A percentile compares a stretch with the other conserved stretches of the same genome.
These are phyloP conservation scores for Microcaecilia unicolor DNA, from an alignment of 2,797 vertebrate species.

Conservation along the genomic window DNA sequence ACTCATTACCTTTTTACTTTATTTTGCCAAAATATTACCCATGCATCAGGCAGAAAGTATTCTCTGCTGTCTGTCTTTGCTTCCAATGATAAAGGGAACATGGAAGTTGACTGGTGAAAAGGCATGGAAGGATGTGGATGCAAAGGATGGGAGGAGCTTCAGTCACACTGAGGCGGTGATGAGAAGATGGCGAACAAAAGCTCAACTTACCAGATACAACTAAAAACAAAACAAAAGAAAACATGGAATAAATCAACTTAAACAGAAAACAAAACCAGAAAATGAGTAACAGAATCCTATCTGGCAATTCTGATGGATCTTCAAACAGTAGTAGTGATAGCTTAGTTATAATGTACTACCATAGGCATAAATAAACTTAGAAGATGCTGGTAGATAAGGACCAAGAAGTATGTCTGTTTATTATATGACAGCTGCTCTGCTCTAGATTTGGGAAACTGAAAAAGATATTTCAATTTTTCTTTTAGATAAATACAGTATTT, in stretches of 20 bases:
- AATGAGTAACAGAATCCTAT: constrained; percentile 18
- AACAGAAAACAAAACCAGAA: constrained; percentile 55
- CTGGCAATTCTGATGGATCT: too few species aligned
- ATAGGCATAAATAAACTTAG: too few species aligned
- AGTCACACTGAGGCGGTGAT: constrained; percentile 83
- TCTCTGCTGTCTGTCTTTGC: constrained; percentile 74
- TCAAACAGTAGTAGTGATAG: too few species aligned
- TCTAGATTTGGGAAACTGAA: too few species aligned
- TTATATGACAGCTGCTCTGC: too few species aligned
- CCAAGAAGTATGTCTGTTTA: too few species aligned
- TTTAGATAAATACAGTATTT: too few species aligned
- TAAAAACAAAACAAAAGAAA: constrained; percentile 84
- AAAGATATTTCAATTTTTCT: too few species aligned
- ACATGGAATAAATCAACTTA: constrained; percentile 71
- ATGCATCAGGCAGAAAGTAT: constrained; percentile 63
- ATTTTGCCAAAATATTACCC: constrained; percentile 75
- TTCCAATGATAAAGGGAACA: constrained; percentile 83
- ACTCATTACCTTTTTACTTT: constrained; percentile 61
- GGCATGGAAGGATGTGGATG: constrained; percentile 79
- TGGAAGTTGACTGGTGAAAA: constrained; percentile 83
- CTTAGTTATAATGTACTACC: too few species aligned
- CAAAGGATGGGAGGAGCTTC: constrained; percentile 84
- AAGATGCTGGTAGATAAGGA: too few species aligned
- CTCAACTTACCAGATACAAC: constrained; percentile 99
- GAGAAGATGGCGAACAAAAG: constrained; percentile 93